phyloP scores from a whole-genome alignment of 2,888 invertebrate genomes.

The Amiota mariae region DNA sequence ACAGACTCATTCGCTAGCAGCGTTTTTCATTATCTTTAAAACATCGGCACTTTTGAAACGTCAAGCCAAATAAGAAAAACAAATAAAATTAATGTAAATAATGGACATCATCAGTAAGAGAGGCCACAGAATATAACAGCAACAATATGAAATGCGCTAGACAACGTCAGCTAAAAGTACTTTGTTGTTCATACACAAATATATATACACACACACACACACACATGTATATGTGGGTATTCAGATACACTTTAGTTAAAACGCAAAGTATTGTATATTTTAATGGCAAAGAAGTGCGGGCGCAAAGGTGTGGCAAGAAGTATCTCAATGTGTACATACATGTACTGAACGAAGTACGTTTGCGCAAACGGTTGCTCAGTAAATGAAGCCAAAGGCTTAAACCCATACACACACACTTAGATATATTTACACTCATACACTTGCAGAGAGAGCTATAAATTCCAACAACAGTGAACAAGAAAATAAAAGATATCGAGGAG shows the following conservation, averaged over 20 bases:
- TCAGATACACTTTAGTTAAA: neutral
- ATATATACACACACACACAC: conserved; percentile 22
- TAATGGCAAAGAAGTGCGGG: neutral
- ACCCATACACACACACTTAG: conserved; percentile 16
- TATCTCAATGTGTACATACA: conserved; percentile 3
- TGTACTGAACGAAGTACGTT: conserved; percentile 1
- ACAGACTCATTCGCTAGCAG: conserved; percentile 10
- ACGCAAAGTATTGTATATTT: neutral
- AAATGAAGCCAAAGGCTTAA: conserved; percentile 63
- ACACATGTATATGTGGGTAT: conserved; percentile 49
- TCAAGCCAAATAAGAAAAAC: conserved; percentile 64
- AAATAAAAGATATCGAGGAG: conserved; percentile 67
- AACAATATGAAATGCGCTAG: conserved; percentile 1
- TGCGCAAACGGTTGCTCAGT: conserved; percentile 65
- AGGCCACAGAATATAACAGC: conserved; percentile 48
- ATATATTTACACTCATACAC: conserved; percentile 48
- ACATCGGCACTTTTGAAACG: conserved; percentile 67
- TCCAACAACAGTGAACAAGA: conserved; percentile 36
- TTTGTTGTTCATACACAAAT: conserved; percentile 7
- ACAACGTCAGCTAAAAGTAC: conserved; percentile 16
- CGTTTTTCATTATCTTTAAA: conserved; percentile 64
- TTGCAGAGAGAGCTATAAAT: too few species aligned
- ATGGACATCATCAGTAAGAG: conserved; percentile 66
- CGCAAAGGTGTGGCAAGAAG: neutral
- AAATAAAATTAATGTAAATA: conserved; percentile 65